Percentiles rank a stretch among this genome's conserved stretches.
These are phyloP conservation scores for Macrophya alboannulata DNA, from an alignment of 2,888 invertebrate genomes.

Conservation along the genomic window DNA sequence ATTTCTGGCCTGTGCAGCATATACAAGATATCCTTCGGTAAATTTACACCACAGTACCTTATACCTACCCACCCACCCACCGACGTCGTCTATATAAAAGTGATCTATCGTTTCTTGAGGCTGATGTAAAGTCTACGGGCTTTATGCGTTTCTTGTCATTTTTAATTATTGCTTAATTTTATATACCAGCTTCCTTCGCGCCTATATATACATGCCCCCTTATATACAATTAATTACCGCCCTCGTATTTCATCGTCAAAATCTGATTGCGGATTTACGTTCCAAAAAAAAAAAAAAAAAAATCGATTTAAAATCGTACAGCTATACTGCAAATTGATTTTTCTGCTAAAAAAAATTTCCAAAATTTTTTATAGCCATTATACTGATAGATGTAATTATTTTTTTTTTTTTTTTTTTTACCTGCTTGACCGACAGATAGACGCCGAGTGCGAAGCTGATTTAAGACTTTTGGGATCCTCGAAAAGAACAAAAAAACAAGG, in stretches of 20 bases:
- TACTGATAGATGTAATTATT: not conserved
- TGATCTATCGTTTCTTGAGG: conserved; percentile 14
- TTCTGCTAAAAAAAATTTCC: not conserved
- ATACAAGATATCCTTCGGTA: conserved; percentile 5
- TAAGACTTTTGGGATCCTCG: not conserved
- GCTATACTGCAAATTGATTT: not conserved
- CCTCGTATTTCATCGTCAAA: conserved; percentile 7
- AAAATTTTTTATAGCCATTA: not conserved
- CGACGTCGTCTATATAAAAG: conserved; percentile 14
- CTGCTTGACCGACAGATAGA: not conserved
- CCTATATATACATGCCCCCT: conserved; percentile 9
- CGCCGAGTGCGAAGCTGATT: not conserved
- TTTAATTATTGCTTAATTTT: conserved; percentile 43
- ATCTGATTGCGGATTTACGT: not conserved
- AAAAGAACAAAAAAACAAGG: not conserved
- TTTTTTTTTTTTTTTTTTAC: not conserved
- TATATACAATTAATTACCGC: not conserved
- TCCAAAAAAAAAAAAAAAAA: no score
- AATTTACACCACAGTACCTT: conserved; percentile 21
- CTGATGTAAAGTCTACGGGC: conserved; percentile 12
- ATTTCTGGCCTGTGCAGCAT: conserved; percentile 12
- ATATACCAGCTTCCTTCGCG: conserved; percentile 26
- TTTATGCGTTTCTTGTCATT: conserved; percentile 50
- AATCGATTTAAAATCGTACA: not conserved
- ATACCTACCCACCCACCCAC: not conserved